A percentile compares a stretch with the other conserved stretches of the same genome.
Evolutionary conservation across 2,888 invertebrate genomes (phyloP).

Genomic region (Diarsia brunnea): DNA sequence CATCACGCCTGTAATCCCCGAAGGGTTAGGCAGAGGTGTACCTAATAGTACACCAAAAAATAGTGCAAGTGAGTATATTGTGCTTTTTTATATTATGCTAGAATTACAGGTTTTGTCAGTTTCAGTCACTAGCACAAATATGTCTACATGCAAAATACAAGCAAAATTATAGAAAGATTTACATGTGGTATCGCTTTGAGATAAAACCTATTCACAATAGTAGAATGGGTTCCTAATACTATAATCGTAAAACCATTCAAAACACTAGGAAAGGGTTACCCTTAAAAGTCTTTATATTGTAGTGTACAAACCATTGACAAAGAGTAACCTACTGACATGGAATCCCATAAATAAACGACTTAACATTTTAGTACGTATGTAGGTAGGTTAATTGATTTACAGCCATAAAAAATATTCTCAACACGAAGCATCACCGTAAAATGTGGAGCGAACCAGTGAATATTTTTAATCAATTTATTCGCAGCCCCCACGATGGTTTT

Average conservation of each 20-base stretch:
- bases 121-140: not conserved
- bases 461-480: slow-evolving; percentile 45
- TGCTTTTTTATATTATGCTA: not conserved
- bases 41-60: no score
- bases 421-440: slow-evolving; percentile 21
- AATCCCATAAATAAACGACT: not conserved
- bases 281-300: not conserved
- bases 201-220: not conserved
- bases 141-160: not conserved
- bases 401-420: slow-evolving; percentile 7
- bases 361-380: not conserved
- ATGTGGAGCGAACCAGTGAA: slow-evolving; percentile 11
- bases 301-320: not conserved
- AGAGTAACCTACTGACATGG: not conserved
- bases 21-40: no score
- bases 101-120: not conserved
- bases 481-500: slow-evolving; percentile 37
- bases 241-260: not conserved
- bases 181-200: not conserved
- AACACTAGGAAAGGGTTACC: not conserved
- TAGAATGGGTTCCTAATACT: not conserved
- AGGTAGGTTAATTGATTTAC: not conserved
- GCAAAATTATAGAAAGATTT: not conserved
- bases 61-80: no score
- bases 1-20: no score